Percentiles rank a stretch among this genome's conserved stretches.
Evolutionary conservation across 1,140 invertebrate genomes (phyloP).

Genomic region (Tetragonula clypearis): DNA sequence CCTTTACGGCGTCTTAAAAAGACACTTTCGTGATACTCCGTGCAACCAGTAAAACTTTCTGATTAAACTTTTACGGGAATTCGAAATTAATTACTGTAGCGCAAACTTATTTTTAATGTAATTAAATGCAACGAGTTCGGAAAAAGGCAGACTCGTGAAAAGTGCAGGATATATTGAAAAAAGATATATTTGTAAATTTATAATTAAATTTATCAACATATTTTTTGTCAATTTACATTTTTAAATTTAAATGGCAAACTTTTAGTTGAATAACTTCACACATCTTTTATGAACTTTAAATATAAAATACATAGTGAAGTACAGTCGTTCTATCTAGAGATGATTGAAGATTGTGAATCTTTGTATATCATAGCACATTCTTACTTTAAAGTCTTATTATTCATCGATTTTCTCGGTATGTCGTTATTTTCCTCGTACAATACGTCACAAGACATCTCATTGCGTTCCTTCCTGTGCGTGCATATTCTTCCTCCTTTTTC

Average conservation of each 20-base stretch:
- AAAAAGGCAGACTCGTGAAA: background rate
- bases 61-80: slow-evolving; percentile 67
- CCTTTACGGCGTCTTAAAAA: slow-evolving; percentile 66
- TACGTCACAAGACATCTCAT: background rate
- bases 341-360: background rate
- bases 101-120: slow-evolving; percentile 58
- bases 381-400: background rate
- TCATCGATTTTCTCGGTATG: background rate
- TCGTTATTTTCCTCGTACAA: slow-evolving; percentile 32
- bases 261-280: background rate
- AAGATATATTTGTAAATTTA: background rate
- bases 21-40: slow-evolving; percentile 56
- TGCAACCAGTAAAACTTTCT: slow-evolving; percentile 52
- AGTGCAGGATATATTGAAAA: background rate
- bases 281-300: background rate
- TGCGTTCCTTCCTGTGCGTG: background rate
- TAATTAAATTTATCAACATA: background rate
- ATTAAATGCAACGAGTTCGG: slow-evolving; percentile 46
- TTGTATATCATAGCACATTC: too few species aligned
- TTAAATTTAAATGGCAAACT: background rate
- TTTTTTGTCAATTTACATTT: background rate
- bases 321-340: background rate
- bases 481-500: slow-evolving; percentile 16
- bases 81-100: slow-evolving; percentile 62
- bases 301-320: background rate